Evolutionary conservation across 1,140 invertebrate genomes (phyloP).

Genomic region (Brachionus koreanus): DNA sequence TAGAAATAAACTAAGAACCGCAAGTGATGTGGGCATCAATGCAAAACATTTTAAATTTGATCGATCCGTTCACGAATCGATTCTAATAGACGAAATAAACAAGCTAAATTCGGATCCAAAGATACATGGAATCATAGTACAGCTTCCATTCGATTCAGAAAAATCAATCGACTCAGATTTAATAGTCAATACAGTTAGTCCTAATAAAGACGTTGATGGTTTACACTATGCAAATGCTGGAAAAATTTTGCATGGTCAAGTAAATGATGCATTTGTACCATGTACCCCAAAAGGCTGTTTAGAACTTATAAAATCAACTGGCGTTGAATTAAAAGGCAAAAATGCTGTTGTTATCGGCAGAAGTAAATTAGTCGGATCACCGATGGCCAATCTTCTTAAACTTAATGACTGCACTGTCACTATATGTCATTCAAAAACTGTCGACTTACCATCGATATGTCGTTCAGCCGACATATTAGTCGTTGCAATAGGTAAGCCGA

Average conservation of each 20-base stretch:
- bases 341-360: slow-evolving; percentile 87
- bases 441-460: slow-evolving; percentile 69
- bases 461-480: slow-evolving; percentile 84
- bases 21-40: slow-evolving; percentile 80
- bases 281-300: slow-evolving; percentile 89
- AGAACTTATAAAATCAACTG: slow-evolving; percentile 73
- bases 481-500: slow-evolving; percentile 83
- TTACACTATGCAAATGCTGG: slow-evolving; percentile 88
- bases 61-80: slow-evolving; percentile 13
- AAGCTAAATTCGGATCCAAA: slow-evolving; percentile 75
- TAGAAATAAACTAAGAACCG: slow-evolving; percentile 88
- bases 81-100: slow-evolving; percentile 69
- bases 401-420: slow-evolving; percentile 80
- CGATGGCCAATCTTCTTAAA: slow-evolving; percentile 64
- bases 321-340: slow-evolving; percentile 72
- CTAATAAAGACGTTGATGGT: slow-evolving; percentile 92
- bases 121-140: slow-evolving; percentile 89
- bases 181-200: slow-evolving; percentile 78
- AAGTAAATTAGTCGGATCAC: slow-evolving; percentile 95
- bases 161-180: slow-evolving; percentile 76
- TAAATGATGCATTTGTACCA: slow-evolving; percentile 69
- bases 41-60: slow-evolving; percentile 74
- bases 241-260: slow-evolving; percentile 69
- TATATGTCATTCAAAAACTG: slow-evolving; percentile 89
- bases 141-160: slow-evolving; percentile 81